Evolutionary conservation across 2,113 vertebrate species (phyloP), one percentile per base, ranked within the genome.

Genomic region (Platichthys flesus): DNA sequence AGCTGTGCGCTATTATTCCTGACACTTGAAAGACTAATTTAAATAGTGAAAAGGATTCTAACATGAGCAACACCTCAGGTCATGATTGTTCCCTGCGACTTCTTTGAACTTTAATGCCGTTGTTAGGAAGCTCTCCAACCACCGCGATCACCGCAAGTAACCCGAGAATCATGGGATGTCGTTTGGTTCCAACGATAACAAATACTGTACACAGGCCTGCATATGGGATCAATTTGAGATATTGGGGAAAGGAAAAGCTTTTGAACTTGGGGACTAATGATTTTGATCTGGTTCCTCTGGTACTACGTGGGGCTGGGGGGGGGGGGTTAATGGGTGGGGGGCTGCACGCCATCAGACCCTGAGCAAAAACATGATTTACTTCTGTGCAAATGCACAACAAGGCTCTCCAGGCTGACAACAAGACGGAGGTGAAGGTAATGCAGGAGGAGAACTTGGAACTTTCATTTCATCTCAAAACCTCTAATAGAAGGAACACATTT

Each of bases 191-290:
- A 67, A 45, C 15, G 2, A 76, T 5, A 67, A 49, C n/a, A 63
- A 65, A 66, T 49, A 60, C 42, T 40, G 42, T 10, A 51, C 35
- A 26, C 0, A 12, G 7, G 15, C n/a, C 26, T 1, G 5, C 75
- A 74, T 49, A 55, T 74, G 76, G 66, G 21, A 56, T 59, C 26
- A 12, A 40, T 82, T 81, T 81, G 21, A 23, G 14, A 59, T 59
- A 31, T 67, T 35, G 5, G 9, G 65, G 24, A 18, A 31, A 21
- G 18, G 31, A 35, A 52, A 61, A 51, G n/a, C 4, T n/a, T 63
- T 67, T 67, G 4, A 47, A 71, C 23, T 51, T 28, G 7, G 35
- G 28, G 20, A 23, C 16, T 7, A 26, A 55, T 21, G 5, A 2
- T n/a, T 60, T 37, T 12, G 18, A 21, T 52, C 28, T 65, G 7